These are phyloP conservation scores for Pituophis catenifer DNA, from an alignment of 2,113 vertebrate genomes.

Conservation along the genomic window DNA sequence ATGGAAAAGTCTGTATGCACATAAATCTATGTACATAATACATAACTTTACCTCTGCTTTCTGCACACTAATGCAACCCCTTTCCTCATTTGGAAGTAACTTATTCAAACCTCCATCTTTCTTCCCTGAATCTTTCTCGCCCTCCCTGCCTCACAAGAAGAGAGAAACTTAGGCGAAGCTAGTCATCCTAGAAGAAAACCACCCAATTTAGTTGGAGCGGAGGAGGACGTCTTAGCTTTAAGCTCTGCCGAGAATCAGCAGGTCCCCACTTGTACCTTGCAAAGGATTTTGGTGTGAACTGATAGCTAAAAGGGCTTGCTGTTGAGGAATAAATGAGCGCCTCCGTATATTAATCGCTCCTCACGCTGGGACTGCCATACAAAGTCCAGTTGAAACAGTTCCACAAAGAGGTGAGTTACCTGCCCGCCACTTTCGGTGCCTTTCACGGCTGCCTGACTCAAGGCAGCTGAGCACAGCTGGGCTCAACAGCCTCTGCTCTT, in stretches of 20 bases:
- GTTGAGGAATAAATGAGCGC: not conserved
- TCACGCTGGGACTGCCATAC: not conserved
- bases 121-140: not conserved
- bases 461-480: not conserved
- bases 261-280: not conserved
- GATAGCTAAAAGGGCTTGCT: not conserved
- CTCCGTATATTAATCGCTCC: not conserved
- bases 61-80: not conserved
- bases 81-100: not conserved
- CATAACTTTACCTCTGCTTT: not conserved
- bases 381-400: not conserved
- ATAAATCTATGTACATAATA: not conserved
- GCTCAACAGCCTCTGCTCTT: not conserved
- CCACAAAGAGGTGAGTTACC: not conserved
- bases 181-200: not conserved
- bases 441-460: not conserved
- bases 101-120: not conserved
- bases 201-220: not conserved
- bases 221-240: not conserved
- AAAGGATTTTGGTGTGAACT: not conserved
- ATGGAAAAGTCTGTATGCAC: not conserved
- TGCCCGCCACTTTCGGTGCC: conserved; percentile 1
- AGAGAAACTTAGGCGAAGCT: not conserved
- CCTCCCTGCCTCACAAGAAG: not conserved
- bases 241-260: not conserved